A percentile compares a stretch with the other conserved stretches of the same genome.
phyloP scores from a whole-genome alignment of 2,113 vertebrate species.

The Ammospiza nelsoni region DNA sequence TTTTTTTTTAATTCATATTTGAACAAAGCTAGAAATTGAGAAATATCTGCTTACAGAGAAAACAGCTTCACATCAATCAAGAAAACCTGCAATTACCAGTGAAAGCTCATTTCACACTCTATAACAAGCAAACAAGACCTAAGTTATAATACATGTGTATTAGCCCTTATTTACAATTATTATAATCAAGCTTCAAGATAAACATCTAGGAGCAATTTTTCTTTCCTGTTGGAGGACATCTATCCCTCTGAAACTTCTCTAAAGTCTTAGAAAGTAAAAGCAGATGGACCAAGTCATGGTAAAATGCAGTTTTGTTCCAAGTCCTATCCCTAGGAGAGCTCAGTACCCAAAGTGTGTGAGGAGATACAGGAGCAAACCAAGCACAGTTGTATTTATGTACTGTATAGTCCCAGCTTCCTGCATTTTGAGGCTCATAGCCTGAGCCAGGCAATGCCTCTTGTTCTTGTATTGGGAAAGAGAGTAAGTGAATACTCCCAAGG shows the following conservation, averaged over 20 bases:
- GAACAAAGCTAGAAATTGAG: slow-evolving; percentile 2
- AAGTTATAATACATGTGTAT: neutral
- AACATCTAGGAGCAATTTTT: neutral
- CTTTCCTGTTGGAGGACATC: neutral
- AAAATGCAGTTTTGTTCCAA: neutral
- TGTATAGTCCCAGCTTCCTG: neutral
- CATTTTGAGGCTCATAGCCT: neutral
- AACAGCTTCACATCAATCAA: slow-evolving; percentile 4
- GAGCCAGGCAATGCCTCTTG: neutral
- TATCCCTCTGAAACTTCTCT: neutral
- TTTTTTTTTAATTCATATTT: neutral
- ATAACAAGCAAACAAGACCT: neutral
- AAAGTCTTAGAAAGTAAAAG: neutral
- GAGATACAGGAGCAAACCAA: neutral
- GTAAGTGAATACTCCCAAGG: neutral
- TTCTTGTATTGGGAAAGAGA: neutral
- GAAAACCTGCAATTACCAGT: slow-evolving; percentile 6
- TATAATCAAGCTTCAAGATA: neutral
- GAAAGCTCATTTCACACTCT: slow-evolving; percentile 20
- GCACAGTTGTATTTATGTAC: neutral
- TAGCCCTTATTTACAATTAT: neutral
- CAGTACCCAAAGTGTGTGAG: neutral
- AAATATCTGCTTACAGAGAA: slow-evolving; percentile 15
- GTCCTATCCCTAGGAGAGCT: neutral
- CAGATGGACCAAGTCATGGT: neutral